These are phyloP conservation scores for Drosophila emarginata DNA, from an alignment of 2,888 invertebrate species.

Conservation along the genomic window DNA sequence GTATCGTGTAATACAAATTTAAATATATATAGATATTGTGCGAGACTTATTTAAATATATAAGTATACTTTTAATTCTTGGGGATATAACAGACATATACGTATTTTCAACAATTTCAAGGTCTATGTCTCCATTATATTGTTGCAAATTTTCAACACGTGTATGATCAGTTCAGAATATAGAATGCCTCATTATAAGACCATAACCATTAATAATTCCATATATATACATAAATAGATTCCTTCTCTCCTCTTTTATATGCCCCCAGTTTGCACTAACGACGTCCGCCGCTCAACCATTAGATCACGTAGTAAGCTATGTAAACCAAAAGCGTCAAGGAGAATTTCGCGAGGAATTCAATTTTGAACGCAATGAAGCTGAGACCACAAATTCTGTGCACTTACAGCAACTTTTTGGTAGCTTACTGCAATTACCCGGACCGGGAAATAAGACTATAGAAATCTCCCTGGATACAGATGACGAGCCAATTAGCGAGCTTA, in stretches of 20 bases:
- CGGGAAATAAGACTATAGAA: constrained; percentile 44
- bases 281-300: constrained; percentile 32
- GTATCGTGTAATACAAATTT: no score
- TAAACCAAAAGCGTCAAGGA: constrained; percentile 47
- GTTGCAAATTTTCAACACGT: neutral
- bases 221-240: constrained; percentile 35
- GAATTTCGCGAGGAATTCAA: constrained; percentile 64
- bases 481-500: constrained; percentile 50
- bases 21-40: neutral
- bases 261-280: constrained; percentile 47
- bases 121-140: constrained; percentile 15
- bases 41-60: neutral
- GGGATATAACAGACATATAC: neutral
- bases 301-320: constrained; percentile 71
- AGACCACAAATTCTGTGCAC: constrained; percentile 52
- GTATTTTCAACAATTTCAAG: constrained; percentile 34
- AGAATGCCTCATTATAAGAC: constrained; percentile 57
- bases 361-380: constrained; percentile 59
- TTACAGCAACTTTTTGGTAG: constrained; percentile 63
- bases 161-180: constrained; percentile 42
- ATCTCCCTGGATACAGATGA: constrained; percentile 65
- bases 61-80: neutral
- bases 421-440: constrained; percentile 56
- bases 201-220: constrained; percentile 20
- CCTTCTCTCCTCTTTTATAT: neutral